Base-by-base conservation (phyloP, 2,113 vertebrate genomes). In the Thryonomys swinderianus region DNA sequence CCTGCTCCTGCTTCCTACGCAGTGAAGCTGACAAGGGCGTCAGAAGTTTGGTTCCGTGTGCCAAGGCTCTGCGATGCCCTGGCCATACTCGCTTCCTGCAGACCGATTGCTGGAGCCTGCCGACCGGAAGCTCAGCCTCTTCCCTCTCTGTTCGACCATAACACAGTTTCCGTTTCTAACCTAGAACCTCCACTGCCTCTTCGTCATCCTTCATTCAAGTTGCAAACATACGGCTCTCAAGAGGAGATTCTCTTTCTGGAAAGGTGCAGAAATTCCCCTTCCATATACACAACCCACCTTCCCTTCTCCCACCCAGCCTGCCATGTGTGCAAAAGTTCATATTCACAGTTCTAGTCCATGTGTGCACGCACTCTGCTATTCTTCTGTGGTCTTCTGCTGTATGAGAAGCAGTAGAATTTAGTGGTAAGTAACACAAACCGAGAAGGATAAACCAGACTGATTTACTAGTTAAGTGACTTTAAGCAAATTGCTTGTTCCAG, bases 341-440 rank as follows among this genome's bases (percentile, higher is more conserved):
- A 7, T 14, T 79, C 62, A 13, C 0, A 34, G 1, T 74, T n/a
- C 61, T 40, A 34, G 23, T 71, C 45, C 37, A 3, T 10, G 2
- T 48, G 23, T 62, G 27, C 37, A 5, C 64, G 12, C 17, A 27
- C 42, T 45, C 20, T 45, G 5, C 21, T 37, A n/a, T n/a, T 53
- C 90, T 94, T 13, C 74, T 59, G n/a, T 20, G 78, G 18, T 84
- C 91, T 81, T 74, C 57, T 71, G 32, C 82, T 71, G 67, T 32
- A 55, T 78, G 23, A n/a, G 55, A 93, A 81, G 45, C 45, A 71
- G 8, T 12, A 61, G 51, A 71, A 55, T 25, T 40, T 7, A 78
- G 16, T 32, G 5, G 37, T n/a, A 53, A 74, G 64, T 83, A 21
- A 67, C 3, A 3, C 18, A 20, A 88, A 14, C 69, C 37, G n/a